Evolutionary conservation across 2,113 vertebrate species (phyloP), one percentile per base, ranked within the genome.

Genomic region (Rousettus leschenaultii): DNA sequence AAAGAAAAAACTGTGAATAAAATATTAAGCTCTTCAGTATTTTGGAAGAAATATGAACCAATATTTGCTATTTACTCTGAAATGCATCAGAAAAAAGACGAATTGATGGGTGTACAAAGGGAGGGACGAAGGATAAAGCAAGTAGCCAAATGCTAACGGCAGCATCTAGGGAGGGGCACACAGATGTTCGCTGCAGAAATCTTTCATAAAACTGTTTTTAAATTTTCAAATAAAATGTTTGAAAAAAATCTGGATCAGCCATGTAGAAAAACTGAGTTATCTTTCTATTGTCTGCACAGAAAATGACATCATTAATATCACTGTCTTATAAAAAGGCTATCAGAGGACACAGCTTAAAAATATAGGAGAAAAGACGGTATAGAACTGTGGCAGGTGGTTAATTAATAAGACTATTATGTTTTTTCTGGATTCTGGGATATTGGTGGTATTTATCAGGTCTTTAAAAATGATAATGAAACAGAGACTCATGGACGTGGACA

Each of bases 191-290:
- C 1, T 24, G 11, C 43, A 19, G 80, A 89, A 43, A 51, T 73
- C 24, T 63, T 74, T 38, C 26, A 48, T 11, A 22, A 22, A 68
- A 59, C 40, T n/a, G 10, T 13, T 75, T 45, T 38, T 19, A 61
- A 75, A 35, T 57, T 74, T 92, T 92, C 66, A 71, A 43, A 48
- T 24, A 71, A 88, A 75, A 43, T 43, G 7, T 40, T 71, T 30
- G 53, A 22, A 51, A 82, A 82, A 89, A 84, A 48, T 57, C 74
- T 59, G 61, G 57, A 83, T 91, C n/a, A 61, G 35, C 59, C 30
- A 82, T 7, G 7, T 68, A 75, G 74, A 74, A 83, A 0, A 21
- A 94, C 33, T 16, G 33, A 73, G 38, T 33, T 19, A 26, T 51
- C 4, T 66, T 45, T 89, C 65, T 73, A 33, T 40, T 35, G n/a